Conservation (phyloP, 2,113 vertebrate genomes). For the Bujurquina vittata region DNA sequence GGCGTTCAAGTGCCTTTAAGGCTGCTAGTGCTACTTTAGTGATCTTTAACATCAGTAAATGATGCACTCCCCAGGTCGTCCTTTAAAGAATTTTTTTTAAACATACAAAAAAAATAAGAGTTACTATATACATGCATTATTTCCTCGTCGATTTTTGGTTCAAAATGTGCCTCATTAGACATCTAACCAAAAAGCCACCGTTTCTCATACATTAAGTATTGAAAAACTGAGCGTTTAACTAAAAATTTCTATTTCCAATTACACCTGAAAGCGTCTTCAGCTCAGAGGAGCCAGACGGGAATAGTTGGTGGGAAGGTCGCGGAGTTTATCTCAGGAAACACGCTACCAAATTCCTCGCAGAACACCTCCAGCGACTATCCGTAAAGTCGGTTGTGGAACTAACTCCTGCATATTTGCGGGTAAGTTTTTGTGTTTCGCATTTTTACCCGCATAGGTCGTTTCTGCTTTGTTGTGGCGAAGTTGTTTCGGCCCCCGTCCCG, state of each 20-base stretch:
- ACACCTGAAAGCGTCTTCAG: conserved; percentile 24
- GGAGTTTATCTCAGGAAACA: conserved; percentile 50
- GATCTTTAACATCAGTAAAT: background rate
- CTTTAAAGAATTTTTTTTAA: background rate
- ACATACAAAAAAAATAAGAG: background rate
- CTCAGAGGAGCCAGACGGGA: background rate
- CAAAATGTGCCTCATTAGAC: too few species aligned
- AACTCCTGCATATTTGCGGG: conserved; percentile 21
- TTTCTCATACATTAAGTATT: background rate
- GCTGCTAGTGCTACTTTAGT: background rate
- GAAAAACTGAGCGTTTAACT: background rate
- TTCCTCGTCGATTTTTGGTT: too few species aligned
- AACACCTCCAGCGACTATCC: background rate
- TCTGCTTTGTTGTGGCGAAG: conserved; percentile 25
- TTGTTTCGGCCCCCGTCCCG: conserved; percentile 28
- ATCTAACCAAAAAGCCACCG: too few species aligned
- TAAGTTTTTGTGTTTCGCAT: conserved; percentile 46
- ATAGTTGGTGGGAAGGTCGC: background rate
- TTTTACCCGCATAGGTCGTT: background rate
- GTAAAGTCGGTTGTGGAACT: conserved; percentile 20
- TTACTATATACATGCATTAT: background rate
- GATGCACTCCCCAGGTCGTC: background rate
- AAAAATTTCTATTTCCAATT: conserved; percentile 4
- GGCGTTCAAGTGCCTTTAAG: background rate
- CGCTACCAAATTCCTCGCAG: conserved; percentile 13